A percentile compares a stretch with the other conserved stretches of the same genome.
These are phyloP conservation scores for Caenorhabditis imperialis DNA, from an alignment of 2,888 invertebrate genomes.

Conservation along the genomic window DNA sequence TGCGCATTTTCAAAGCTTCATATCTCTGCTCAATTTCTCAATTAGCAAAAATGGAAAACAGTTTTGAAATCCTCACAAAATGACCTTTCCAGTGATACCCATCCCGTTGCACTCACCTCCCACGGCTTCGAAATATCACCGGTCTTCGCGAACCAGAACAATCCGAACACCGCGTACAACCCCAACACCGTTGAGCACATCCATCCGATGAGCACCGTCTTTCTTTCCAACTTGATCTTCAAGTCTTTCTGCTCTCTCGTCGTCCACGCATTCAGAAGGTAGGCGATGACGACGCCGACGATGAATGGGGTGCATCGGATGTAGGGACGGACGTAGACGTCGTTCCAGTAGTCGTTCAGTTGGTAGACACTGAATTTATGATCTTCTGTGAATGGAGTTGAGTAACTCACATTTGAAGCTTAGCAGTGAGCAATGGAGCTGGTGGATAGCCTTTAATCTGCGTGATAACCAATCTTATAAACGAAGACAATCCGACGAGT, in stretches of 20 bases:
- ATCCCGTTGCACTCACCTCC: constrained; percentile 24
- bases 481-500: constrained; percentile 57
- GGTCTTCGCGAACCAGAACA: constrained; percentile 74
- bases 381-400: not conserved
- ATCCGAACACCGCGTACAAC: constrained; percentile 66
- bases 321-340: constrained; percentile 80
- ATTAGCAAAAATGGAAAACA: not conserved
- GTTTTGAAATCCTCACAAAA: no score
- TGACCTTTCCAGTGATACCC: not conserved
- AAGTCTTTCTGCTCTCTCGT: constrained; percentile 39
- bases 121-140: constrained; percentile 73
- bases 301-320: constrained; percentile 80
- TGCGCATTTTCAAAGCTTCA: no score
- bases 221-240: constrained; percentile 62
- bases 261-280: constrained; percentile 74
- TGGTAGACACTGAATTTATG: constrained; percentile 64
- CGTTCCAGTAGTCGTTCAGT: constrained; percentile 76
- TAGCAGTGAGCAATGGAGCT: constrained; percentile 75
- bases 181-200: constrained; percentile 53
- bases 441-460: constrained; percentile 73
- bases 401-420: constrained; percentile 70
- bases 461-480: constrained; percentile 66
- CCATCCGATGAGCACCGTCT: constrained; percentile 23
- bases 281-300: constrained; percentile 79
- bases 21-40: not conserved